A percentile compares a stretch with the other conserved stretches of the same genome.
Evolutionary conservation across 1,140 invertebrate genomes (phyloP).

Genomic region (Cherax quadricarinatus): DNA sequence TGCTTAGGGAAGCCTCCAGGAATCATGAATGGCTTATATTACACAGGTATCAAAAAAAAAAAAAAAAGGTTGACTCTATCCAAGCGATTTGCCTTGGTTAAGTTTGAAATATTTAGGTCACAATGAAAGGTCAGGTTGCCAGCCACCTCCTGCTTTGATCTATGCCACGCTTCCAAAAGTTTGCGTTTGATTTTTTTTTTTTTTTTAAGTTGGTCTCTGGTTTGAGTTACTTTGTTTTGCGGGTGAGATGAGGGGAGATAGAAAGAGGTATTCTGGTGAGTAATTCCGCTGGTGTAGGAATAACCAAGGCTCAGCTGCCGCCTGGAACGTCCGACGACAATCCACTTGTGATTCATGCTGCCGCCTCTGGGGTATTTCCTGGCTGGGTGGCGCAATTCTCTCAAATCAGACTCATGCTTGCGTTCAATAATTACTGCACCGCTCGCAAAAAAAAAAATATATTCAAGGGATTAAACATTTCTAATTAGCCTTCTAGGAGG

Average conservation of each 20-base stretch:
- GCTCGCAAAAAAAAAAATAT: too few species aligned
- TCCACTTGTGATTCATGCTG: constrained; percentile 18
- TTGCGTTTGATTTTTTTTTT: neutral
- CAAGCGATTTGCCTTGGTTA: neutral
- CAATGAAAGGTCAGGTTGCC: neutral
- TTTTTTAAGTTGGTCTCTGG: too few species aligned
- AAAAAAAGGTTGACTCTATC: neutral
- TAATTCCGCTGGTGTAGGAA: neutral
- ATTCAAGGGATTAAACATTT: too few species aligned
- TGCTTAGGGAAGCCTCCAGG: too few species aligned
- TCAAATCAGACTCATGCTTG: neutral
- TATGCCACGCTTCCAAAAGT: neutral
- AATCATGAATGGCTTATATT: too few species aligned
- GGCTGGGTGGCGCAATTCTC: constrained; percentile 14
- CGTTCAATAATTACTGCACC: neutral
- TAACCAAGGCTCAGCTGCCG: neutral
- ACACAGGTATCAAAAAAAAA: neutral
- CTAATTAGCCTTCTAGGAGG: too few species aligned
- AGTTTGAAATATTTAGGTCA: neutral
- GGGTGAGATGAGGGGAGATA: too few species aligned
- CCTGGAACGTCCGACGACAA: constrained; percentile 16
- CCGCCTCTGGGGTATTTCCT: constrained; percentile 17
- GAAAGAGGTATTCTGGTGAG: too few species aligned
- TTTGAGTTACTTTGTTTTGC: too few species aligned
- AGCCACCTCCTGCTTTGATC: neutral